These are phyloP conservation scores for Drosophila gunungcola DNA, from an alignment of 1,140 invertebrate genomes.

Conservation along the genomic window DNA sequence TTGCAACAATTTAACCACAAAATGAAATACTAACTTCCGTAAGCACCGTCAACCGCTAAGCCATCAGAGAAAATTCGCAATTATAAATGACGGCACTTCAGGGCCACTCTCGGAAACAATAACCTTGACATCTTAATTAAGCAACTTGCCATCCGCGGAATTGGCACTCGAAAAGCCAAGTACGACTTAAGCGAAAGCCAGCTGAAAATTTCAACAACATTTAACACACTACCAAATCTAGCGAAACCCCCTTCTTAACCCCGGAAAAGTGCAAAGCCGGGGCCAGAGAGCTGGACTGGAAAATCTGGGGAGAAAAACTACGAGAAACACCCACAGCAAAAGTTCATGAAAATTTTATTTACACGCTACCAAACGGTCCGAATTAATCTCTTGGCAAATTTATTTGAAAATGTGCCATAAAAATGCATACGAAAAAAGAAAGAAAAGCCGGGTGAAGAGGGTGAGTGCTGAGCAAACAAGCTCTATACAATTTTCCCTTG, in stretches of 20 bases:
- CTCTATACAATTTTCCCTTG: constrained; percentile 67
- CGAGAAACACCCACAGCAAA: constrained; percentile 52
- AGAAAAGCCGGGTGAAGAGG: constrained; percentile 10
- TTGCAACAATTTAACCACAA: not conserved
- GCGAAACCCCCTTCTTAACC: constrained; percentile 44
- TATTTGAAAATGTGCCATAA: constrained; percentile 83
- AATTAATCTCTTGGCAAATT: constrained; percentile 83
- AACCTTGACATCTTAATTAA: constrained; percentile 81
- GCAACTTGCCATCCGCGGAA: constrained; percentile 42
- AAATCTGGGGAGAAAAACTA: constrained; percentile 46
- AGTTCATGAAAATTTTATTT: constrained; percentile 84
- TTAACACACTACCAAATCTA: constrained; percentile 83
- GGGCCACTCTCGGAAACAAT: constrained; percentile 25
- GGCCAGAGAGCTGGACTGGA: constrained; percentile 36
- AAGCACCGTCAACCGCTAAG: not conserved
- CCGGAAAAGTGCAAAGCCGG: constrained; percentile 36
- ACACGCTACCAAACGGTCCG: constrained; percentile 80
- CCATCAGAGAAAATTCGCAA: constrained; percentile 16
- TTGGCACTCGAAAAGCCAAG: constrained; percentile 70
- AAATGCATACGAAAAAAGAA: constrained; percentile 75
- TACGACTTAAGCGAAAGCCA: constrained; percentile 30
- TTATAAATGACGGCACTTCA: constrained; percentile 23
- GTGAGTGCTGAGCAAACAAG: constrained; percentile 66
- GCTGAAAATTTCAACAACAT: constrained; percentile 75
- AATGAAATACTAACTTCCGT: not conserved